A percentile compares a stretch with the other conserved stretches of the same genome.
Conservation (phyloP, 2,113 vertebrate species). For the Dunckerocampus dactyliophorus region DNA sequence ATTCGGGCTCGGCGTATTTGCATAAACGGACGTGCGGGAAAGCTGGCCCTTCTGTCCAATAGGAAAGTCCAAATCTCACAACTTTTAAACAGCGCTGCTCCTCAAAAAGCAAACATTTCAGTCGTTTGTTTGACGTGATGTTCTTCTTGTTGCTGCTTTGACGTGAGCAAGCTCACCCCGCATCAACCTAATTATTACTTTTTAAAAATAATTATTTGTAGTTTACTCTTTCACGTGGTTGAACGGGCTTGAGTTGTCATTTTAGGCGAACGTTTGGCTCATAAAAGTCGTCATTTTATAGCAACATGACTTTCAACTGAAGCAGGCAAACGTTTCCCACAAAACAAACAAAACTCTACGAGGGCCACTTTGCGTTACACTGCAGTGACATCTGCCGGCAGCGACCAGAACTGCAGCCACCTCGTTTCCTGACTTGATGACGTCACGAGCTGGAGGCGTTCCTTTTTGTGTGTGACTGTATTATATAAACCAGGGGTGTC, state of each 20-base stretch:
- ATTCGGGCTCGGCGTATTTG: conserved; percentile 72
- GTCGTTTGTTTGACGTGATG: not conserved
- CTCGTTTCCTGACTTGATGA: too few relatives aligned
- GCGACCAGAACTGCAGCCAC: too few relatives aligned
- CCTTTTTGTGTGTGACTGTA: too few relatives aligned
- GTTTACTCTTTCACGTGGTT: too few relatives aligned
- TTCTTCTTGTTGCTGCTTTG: not conserved
- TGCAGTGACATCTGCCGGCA: too few relatives aligned
- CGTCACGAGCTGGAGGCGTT: too few relatives aligned
- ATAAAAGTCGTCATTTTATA: too few relatives aligned
- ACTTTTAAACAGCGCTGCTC: not conserved
- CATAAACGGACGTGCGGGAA: conserved; percentile 64
- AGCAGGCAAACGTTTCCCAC: not conserved
- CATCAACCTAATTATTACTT: too few relatives aligned
- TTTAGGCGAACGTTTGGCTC: not conserved
- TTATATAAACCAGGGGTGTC: too few relatives aligned
- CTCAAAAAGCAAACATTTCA: not conserved
- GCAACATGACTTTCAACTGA: not conserved
- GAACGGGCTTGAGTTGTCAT: not conserved
- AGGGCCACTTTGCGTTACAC: too few relatives aligned
- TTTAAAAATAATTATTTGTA: too few relatives aligned
- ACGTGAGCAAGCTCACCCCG: not conserved
- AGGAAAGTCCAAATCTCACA: conserved; percentile 1
- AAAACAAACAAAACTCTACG: not conserved
- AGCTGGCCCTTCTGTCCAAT: conserved; percentile 59